Conservation (phyloP, 2,797 vertebrate species). For the Eulemur albifrons region DNA sequence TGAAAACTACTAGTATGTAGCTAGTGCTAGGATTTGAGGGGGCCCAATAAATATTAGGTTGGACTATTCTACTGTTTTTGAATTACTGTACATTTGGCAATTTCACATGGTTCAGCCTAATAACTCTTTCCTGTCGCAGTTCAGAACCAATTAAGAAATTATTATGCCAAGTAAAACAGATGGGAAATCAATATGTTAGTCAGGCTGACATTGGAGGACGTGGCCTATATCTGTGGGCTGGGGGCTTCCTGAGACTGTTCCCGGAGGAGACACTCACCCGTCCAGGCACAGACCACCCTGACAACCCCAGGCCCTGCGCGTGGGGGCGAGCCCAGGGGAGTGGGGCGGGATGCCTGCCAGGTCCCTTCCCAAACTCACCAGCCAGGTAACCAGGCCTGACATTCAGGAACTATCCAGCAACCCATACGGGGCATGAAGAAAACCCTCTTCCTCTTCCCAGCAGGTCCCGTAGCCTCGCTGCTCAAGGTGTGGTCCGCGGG, state of each 20-base stretch:
- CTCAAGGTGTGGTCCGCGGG: neutral
- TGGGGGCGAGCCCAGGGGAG: neutral
- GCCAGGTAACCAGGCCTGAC: neutral
- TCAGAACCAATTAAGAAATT: neutral
- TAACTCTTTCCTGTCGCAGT: neutral
- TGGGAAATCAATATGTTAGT: neutral
- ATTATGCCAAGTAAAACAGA: neutral
- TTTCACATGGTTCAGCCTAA: neutral
- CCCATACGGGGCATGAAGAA: rapidly evolving
- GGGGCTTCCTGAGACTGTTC: rapidly evolving
- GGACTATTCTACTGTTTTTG: neutral
- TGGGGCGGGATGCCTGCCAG: neutral
- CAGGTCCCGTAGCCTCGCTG: neutral
- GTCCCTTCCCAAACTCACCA: neutral
- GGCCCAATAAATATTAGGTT: too few relatives aligned
- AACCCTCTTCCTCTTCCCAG: neutral
- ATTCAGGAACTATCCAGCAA: neutral
- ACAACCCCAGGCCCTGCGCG: rapidly evolving
- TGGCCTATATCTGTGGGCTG: neutral
- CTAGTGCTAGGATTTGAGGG: neutral
- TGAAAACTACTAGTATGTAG: neutral
- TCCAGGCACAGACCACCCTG: rapidly evolving
- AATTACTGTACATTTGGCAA: neutral
- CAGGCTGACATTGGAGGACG: neutral
- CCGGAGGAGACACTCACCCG: rapidly evolving